Conservation (phyloP, 1,140 invertebrate species). For the Drosophila melanica region DNA sequence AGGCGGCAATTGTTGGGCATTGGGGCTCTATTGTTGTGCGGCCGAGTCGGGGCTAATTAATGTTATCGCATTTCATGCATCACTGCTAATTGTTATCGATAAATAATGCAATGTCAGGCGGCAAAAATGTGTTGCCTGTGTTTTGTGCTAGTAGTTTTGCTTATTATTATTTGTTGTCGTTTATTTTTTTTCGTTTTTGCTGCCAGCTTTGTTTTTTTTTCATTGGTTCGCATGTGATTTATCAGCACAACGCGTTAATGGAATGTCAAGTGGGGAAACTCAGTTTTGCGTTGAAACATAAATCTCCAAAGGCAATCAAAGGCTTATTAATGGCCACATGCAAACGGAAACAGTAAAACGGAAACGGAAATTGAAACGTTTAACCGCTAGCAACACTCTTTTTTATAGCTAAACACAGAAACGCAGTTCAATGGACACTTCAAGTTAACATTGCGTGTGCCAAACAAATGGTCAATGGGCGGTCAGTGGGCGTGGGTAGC, state of each 20-base stretch:
- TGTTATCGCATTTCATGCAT: slow-evolving; percentile 82
- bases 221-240: slow-evolving; percentile 57
- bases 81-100: slow-evolving; percentile 80
- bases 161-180: slow-evolving; percentile 18
- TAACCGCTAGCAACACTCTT: slow-evolving; percentile 19
- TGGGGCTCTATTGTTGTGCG: slow-evolving; percentile 34
- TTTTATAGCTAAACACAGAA: neutral
- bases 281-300: slow-evolving; percentile 24
- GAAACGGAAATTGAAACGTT: slow-evolving; percentile 33
- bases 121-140: slow-evolving; percentile 14
- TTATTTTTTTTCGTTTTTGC: too few relatives aligned
- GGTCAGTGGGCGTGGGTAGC: neutral
- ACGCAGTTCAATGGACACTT: neutral
- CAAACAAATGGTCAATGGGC: neutral
- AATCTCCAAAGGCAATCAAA: slow-evolving; percentile 33
- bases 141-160: slow-evolving; percentile 8
- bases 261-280: slow-evolving; percentile 26
- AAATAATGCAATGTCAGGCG: slow-evolving; percentile 69
- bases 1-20: slow-evolving; percentile 22
- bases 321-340: slow-evolving; percentile 41
- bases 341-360: slow-evolving; percentile 24
- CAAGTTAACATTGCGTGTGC: slow-evolving; percentile 7
- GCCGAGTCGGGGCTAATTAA: slow-evolving; percentile 65
- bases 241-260: slow-evolving; percentile 36
- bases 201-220: slow-evolving; percentile 8